These are phyloP conservation scores for Linnaemya tessellans DNA, from an alignment of 2,888 invertebrate genomes.

Conservation along the genomic window DNA sequence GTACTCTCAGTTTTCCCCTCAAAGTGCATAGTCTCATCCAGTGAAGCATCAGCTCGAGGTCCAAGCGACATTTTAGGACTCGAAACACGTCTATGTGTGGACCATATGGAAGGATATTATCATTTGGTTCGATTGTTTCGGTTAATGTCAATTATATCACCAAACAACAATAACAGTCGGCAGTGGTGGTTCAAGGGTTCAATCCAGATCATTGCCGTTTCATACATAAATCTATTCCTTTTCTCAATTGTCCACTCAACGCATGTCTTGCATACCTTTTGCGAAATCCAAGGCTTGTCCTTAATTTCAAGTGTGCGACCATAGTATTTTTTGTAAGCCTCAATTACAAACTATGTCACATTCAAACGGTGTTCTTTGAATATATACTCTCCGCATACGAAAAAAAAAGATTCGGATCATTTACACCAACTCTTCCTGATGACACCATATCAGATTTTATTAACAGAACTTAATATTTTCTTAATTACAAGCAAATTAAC, in stretches of 20 bases:
- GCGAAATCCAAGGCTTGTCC: too few species aligned
- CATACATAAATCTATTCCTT: neutral
- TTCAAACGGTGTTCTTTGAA: slow-evolving; percentile 14
- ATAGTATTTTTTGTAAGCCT: slow-evolving; percentile 23
- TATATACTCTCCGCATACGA: too few species aligned
- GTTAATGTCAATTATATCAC: neutral
- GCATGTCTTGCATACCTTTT: neutral
- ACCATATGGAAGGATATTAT: neutral
- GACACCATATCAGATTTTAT: slow-evolving; percentile 10
- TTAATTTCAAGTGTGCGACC: neutral
- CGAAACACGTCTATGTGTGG: too few species aligned
- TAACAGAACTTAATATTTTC: too few species aligned
- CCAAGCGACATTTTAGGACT: neutral
- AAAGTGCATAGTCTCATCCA: slow-evolving; percentile 2
- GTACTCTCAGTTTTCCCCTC: neutral
- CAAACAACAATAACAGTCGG: neutral
- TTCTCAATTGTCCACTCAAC: neutral
- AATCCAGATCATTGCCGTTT: too few species aligned
- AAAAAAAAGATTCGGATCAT: slow-evolving; percentile 28
- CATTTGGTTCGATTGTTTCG: slow-evolving; percentile 1
- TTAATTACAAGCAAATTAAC: too few species aligned
- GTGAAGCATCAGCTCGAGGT: slow-evolving; percentile 11
- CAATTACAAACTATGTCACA: neutral
- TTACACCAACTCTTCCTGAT: slow-evolving; percentile 7
- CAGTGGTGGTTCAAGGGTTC: too few species aligned